Evolutionary conservation across 2,888 invertebrate genomes (phyloP).

Genomic region (Myathropa florea): DNA sequence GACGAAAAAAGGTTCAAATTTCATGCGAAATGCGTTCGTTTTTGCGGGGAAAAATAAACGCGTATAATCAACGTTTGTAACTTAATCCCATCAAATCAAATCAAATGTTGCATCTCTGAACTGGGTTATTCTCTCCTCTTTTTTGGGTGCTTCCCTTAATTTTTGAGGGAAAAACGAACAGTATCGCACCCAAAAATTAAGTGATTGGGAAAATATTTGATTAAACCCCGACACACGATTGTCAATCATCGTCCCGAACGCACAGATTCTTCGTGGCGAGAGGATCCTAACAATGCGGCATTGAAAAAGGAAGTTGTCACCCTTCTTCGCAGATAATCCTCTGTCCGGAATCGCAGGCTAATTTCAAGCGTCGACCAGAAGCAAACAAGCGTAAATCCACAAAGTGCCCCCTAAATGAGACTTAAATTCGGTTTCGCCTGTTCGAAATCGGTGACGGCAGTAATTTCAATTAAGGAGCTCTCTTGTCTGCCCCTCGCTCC

Average conservation of each 20-base stretch:
- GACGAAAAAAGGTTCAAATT: slow-evolving; percentile 54
- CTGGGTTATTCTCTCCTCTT: neutral
- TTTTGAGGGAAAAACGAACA: slow-evolving; percentile 72
- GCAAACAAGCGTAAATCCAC: slow-evolving; percentile 79
- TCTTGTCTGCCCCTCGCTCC: slow-evolving; percentile 65
- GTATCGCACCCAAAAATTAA: slow-evolving; percentile 75
- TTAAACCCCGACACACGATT: slow-evolving; percentile 77
- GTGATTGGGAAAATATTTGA: slow-evolving; percentile 80
- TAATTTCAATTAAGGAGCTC: slow-evolving; percentile 79
- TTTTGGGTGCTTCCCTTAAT: slow-evolving; percentile 24
- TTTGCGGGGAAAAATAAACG: slow-evolving; percentile 3
- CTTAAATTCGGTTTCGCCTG: slow-evolving; percentile 79
- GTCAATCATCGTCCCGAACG: slow-evolving; percentile 76
- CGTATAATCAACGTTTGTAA: slow-evolving; percentile 73
- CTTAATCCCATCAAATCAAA: slow-evolving; percentile 78
- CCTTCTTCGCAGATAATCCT: slow-evolving; percentile 63
- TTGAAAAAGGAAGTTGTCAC: slow-evolving; percentile 72
- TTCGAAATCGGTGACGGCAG: slow-evolving; percentile 72
- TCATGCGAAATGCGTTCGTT: slow-evolving; percentile 39
- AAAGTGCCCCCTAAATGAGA: slow-evolving; percentile 81
- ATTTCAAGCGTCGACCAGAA: slow-evolving; percentile 63
- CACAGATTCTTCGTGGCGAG: no score
- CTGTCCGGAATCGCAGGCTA: slow-evolving; percentile 57
- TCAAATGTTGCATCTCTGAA: slow-evolving; percentile 11
- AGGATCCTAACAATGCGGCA: slow-evolving; percentile 30